A percentile compares a stretch with the other conserved stretches of the same genome.
Conservation (phyloP, 2,888 invertebrate species). For the Zygaena filipendulae region DNA sequence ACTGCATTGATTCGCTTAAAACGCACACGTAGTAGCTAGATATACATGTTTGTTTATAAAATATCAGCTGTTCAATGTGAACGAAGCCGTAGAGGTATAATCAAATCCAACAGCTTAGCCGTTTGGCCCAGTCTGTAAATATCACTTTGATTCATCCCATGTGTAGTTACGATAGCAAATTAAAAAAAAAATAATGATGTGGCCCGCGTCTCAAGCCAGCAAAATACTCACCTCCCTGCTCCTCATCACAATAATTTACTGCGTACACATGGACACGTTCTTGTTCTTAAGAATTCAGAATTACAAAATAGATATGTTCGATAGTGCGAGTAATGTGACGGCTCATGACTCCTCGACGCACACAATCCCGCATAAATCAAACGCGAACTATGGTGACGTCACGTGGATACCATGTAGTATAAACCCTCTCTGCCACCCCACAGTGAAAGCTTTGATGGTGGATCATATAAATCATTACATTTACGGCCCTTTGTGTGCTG, state of each 20-base stretch:
- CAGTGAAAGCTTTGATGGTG: constrained; percentile 83
- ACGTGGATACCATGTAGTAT: constrained; percentile 76
- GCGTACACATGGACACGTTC: constrained; percentile 78
- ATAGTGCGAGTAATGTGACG: constrained; percentile 22
- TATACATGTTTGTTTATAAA: too few species aligned
- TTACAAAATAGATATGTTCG: constrained; percentile 68
- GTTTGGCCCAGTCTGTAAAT: too few species aligned
- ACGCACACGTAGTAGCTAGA: too few species aligned
- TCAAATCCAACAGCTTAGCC: too few species aligned
- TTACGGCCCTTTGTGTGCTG: constrained; percentile 81
- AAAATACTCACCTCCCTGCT: constrained; percentile 72
- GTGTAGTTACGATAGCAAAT: too few species aligned
- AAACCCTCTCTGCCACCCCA: constrained; percentile 82
- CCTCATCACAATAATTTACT: constrained; percentile 69
- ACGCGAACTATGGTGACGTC: constrained; percentile 54
- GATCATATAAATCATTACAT: constrained; percentile 88
- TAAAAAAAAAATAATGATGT: constrained; percentile 77
- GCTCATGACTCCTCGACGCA: constrained; percentile 33
- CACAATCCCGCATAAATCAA: constrained; percentile 19
- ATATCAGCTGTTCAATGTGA: too few species aligned
- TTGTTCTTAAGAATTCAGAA: constrained; percentile 77
- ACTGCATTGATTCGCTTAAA: too few species aligned
- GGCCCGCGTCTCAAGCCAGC: constrained; percentile 78
- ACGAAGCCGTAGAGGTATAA: too few species aligned
- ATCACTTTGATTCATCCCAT: too few species aligned